These are phyloP conservation scores for Nansenia antarctica DNA, from an alignment of 2,113 vertebrate genomes.

Conservation along the genomic window DNA sequence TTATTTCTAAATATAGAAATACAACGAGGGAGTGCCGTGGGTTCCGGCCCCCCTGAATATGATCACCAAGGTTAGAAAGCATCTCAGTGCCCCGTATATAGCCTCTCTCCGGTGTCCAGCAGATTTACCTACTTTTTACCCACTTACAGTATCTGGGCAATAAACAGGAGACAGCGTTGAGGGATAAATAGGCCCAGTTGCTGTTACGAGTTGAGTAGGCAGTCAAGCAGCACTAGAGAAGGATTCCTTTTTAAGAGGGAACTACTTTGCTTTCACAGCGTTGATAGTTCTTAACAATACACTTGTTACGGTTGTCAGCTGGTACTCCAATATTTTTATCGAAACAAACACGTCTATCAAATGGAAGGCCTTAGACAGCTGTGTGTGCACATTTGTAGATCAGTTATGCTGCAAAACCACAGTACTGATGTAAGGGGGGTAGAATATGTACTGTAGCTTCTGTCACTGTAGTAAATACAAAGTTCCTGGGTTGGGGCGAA, in stretches of 20 bases:
- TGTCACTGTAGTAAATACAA: too few relatives aligned
- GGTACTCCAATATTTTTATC: neutral
- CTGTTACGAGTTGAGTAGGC: neutral
- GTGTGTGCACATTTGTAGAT: neutral
- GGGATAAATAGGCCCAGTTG: neutral
- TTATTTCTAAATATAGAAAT: slow-evolving; percentile 40
- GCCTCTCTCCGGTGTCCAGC: too few relatives aligned
- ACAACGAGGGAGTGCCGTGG: too few relatives aligned
- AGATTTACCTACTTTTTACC: neutral
- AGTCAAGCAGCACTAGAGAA: neutral
- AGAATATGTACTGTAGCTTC: too few relatives aligned
- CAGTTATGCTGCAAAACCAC: neutral
- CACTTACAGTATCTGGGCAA: too few relatives aligned
- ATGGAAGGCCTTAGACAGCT: neutral
- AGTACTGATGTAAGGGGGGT: too few relatives aligned
- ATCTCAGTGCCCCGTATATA: too few relatives aligned
- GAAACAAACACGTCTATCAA: neutral
- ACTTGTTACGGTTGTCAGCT: neutral
- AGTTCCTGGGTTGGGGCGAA: too few relatives aligned
- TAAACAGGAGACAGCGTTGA: neutral
- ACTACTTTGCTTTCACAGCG: neutral
- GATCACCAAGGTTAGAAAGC: too few relatives aligned
- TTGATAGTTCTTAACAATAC: slow-evolving; percentile 6
- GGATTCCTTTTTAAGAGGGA: neutral
- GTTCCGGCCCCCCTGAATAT: too few relatives aligned